Percentiles rank a stretch among this genome's conserved stretches.
Evolutionary conservation across 2,797 vertebrate species (phyloP).

Genomic region (Glossophaga mutica): DNA sequence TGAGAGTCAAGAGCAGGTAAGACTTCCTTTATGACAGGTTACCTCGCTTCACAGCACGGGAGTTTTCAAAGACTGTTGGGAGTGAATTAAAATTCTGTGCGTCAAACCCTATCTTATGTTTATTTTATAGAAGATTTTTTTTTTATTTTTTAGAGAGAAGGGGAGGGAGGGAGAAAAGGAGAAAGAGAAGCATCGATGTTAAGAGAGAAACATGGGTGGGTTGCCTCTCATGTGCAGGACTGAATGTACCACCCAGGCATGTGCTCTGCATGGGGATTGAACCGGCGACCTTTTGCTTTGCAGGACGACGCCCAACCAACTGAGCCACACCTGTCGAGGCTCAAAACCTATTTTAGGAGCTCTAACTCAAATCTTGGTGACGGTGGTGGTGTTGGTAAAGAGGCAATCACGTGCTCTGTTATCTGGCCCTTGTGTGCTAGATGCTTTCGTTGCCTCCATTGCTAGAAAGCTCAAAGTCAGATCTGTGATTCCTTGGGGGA

Average conservation of each 20-base stretch:
- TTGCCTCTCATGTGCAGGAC: neutral
- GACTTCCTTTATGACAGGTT: neutral
- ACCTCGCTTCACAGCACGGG: neutral
- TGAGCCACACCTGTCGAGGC: neutral
- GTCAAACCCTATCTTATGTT: neutral
- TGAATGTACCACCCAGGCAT: neutral
- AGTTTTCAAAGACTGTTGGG: neutral
- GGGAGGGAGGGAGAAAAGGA: neutral
- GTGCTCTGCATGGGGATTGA: neutral
- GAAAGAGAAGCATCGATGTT: neutral
- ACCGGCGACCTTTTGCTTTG: neutral
- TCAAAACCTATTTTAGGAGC: neutral
- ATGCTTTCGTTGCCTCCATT: neutral
- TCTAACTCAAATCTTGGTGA: neutral
- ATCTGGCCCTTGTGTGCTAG: accelerated
- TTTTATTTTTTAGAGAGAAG: neutral
- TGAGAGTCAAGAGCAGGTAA: neutral
- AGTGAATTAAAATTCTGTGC: neutral
- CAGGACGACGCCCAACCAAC: neutral
- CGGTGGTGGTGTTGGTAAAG: neutral
- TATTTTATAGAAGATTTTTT: neutral
- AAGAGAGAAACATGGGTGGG: neutral
- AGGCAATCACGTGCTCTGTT: accelerated
- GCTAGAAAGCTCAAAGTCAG: neutral
- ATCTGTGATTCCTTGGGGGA: neutral